These are phyloP conservation scores for Vimba vimba DNA, from an alignment of 2,113 vertebrate species.

Conservation along the genomic window DNA sequence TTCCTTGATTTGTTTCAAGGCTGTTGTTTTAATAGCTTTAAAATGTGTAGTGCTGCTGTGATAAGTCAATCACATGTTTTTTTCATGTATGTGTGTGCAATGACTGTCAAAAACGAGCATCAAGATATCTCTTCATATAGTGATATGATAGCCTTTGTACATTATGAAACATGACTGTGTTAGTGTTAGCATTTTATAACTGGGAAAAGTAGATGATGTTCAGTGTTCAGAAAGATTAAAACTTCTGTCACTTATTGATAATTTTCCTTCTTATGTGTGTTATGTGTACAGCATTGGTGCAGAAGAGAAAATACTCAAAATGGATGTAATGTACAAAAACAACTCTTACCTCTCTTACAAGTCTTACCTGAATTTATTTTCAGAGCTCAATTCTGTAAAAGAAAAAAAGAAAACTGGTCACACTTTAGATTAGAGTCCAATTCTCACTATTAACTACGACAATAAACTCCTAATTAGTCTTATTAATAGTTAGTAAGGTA, in stretches of 20 bases:
- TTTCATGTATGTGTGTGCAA: background rate
- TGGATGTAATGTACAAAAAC: background rate
- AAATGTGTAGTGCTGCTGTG: background rate
- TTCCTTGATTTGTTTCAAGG: background rate
- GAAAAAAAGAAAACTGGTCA: background rate
- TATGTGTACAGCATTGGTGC: background rate
- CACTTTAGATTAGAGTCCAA: no score
- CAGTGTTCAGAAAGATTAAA: background rate
- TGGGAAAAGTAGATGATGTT: background rate
- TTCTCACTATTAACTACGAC: no score
- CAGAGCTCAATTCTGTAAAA: constrained; percentile 7
- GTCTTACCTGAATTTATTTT: constrained; percentile 27
- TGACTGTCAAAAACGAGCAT: background rate
- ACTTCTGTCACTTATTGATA: background rate
- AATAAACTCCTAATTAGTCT: no score
- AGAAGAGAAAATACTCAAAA: background rate
- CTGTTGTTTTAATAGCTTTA: background rate
- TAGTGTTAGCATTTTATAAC: background rate
- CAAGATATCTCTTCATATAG: background rate
- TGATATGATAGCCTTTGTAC: background rate
- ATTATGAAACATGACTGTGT: background rate
- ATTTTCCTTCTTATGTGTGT: background rate
- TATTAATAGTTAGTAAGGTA: no score
- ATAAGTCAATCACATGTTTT: background rate
- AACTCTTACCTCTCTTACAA: no score